Evolutionary conservation across 2,113 vertebrate genomes (phyloP).

Genomic region (Ctenodactylus gundi): DNA sequence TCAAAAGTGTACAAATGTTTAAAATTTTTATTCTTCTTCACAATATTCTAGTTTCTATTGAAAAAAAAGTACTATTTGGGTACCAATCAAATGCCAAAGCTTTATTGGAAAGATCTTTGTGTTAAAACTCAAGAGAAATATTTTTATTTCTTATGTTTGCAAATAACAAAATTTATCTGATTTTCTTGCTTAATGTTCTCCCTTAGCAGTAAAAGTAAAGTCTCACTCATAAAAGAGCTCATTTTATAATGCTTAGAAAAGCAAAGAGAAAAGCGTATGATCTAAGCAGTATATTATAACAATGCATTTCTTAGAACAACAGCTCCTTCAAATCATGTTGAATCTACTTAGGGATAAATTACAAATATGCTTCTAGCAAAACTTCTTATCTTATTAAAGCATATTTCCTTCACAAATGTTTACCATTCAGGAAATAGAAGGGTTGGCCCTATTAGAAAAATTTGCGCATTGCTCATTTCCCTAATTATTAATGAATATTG

Average conservation of each 20-base stretch:
- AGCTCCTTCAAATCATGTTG: not conserved
- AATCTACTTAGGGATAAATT: conserved; percentile 18
- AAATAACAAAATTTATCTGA: not conserved
- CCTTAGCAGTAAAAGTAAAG: not conserved
- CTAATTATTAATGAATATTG: conserved; percentile 76
- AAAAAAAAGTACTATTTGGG: not conserved
- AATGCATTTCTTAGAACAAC: conserved; percentile 37
- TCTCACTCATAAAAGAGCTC: not conserved
- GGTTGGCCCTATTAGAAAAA: conserved; percentile 74
- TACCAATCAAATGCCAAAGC: not conserved
- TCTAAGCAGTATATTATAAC: not conserved
- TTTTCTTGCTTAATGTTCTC: not conserved
- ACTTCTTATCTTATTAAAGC: conserved; percentile 65
- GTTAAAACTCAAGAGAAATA: not conserved
- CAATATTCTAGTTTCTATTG: not conserved
- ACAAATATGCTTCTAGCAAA: conserved; percentile 15
- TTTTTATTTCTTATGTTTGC: not conserved
- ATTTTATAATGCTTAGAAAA: conserved; percentile 36
- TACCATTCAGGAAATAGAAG: conserved; percentile 74
- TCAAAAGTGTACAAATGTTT: not conserved
- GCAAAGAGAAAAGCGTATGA: not conserved
- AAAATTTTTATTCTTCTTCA: not conserved
- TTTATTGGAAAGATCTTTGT: not conserved
- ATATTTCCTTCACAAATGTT: conserved; percentile 72
- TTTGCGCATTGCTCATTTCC: conserved; percentile 75